These are phyloP conservation scores for Limnothrissa miodon DNA, from an alignment of 2,113 vertebrate genomes.

Conservation along the genomic window DNA sequence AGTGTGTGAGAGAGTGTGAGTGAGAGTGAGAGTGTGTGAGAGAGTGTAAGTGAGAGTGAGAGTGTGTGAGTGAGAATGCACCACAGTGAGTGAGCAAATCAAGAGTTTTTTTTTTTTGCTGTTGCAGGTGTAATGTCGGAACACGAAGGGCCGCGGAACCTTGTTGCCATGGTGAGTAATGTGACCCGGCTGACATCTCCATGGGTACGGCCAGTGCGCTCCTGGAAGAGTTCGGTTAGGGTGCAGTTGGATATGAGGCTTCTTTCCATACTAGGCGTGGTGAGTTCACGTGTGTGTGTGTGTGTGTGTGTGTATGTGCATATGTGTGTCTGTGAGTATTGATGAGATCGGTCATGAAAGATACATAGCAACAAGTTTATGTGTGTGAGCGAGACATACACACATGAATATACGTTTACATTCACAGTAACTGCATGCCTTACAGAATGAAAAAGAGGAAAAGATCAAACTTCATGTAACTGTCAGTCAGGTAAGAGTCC, in stretches of 20 bases:
- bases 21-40: not conserved
- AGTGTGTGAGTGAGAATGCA: not conserved
- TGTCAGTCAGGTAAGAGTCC: conserved; percentile 22
- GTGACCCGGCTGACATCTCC: conserved; percentile 22
- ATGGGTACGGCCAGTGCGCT: conserved; percentile 31
- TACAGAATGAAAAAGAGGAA: conserved; percentile 36
- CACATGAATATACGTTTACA: too few species aligned
- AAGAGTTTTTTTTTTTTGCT: not conserved
- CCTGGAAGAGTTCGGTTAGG: conserved; percentile 11
- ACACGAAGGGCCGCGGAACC: not conserved
- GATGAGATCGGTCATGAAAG: too few species aligned
- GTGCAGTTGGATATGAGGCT: conserved; percentile 25
- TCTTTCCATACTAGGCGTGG: conserved; percentile 30
- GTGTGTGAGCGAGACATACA: too few species aligned
- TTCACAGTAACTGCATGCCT: not conserved
- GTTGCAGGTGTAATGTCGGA: not conserved
- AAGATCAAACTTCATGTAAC: conserved; percentile 26
- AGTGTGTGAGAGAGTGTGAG: not conserved
- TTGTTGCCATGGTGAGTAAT: conserved; percentile 16
- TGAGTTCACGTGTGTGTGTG: not conserved
- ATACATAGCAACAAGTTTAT: too few species aligned
- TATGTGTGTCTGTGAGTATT: too few species aligned
- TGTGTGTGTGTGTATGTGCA: too few species aligned
- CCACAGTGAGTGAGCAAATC: not conserved
- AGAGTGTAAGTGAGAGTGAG: not conserved